Evolutionary conservation across 2,113 vertebrate genomes (phyloP).

Genomic region (Nyctereutes procyonoides): DNA sequence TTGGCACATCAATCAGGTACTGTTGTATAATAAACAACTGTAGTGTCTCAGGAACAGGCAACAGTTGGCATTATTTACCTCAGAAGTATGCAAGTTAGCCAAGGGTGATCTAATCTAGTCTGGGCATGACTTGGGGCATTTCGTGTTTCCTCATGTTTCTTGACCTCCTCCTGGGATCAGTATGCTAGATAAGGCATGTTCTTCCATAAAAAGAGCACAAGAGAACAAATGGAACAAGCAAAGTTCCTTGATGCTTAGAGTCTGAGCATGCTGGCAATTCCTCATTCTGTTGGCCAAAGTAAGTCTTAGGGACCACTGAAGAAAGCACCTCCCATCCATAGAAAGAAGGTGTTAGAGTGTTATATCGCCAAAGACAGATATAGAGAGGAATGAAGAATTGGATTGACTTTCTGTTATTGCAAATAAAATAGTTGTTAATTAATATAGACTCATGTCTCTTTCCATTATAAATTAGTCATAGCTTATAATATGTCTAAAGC

Average conservation of each 20-base stretch:
- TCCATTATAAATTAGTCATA: background rate
- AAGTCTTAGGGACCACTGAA: background rate
- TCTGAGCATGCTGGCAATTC: background rate
- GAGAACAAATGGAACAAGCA: background rate
- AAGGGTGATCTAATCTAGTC: background rate
- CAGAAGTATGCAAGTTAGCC: background rate
- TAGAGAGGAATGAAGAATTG: background rate
- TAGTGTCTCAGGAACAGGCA: background rate
- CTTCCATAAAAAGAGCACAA: background rate
- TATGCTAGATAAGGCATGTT: background rate
- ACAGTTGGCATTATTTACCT: background rate
- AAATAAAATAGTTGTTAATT: background rate
- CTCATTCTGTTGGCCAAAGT: background rate
- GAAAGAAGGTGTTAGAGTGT: fast-evolving
- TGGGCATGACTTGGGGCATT: background rate
- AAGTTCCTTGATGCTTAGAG: background rate
- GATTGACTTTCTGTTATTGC: background rate
- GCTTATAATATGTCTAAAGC: background rate
- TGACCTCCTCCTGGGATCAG: background rate
- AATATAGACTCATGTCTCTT: background rate
- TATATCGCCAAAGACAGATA: background rate
- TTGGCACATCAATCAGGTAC: background rate
- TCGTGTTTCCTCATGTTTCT: background rate
- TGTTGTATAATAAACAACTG: background rate
- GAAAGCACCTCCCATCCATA: too few relatives aligned